Percentiles rank a stretch among this genome's conserved stretches.
These are phyloP conservation scores for Papilio polytes DNA, from an alignment of 1,140 invertebrate species.

Conservation along the genomic window DNA sequence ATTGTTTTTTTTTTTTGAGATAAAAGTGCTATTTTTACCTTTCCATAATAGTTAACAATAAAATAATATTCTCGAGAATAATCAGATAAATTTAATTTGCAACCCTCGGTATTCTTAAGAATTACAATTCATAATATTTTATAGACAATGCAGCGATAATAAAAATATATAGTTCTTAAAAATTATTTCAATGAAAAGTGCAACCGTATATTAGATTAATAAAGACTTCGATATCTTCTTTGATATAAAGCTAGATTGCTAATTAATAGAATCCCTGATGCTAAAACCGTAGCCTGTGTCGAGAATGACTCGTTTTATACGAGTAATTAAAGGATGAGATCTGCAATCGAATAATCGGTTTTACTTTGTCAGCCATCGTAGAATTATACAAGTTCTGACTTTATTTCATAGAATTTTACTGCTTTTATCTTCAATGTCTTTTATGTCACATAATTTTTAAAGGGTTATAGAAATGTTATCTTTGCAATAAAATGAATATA, in stretches of 20 bases:
- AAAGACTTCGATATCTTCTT: not conserved
- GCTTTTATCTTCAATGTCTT: slow-evolving; percentile 12
- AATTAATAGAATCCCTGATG: slow-evolving; percentile 3
- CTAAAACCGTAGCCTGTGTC: not conserved
- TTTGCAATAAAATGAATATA: not conserved
- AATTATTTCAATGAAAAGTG: not conserved
- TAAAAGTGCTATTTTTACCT: too few species aligned
- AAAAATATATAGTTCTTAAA: too few species aligned
- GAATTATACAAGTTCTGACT: slow-evolving; percentile 5
- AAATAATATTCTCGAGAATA: too few species aligned
- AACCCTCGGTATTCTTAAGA: too few species aligned
- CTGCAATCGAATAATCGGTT: slow-evolving; percentile 14
- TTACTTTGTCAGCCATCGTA: slow-evolving; percentile 1
- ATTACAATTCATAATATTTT: too few species aligned
- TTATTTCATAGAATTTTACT: slow-evolving; percentile 8
- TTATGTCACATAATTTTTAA: slow-evolving; percentile 12
- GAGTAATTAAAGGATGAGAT: slow-evolving; percentile 2
- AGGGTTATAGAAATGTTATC: not conserved
- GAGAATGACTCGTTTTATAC: slow-evolving; percentile 14
- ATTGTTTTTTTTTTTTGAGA: too few species aligned
- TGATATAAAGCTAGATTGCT: not conserved
- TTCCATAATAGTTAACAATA: too few species aligned
- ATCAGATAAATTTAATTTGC: too few species aligned
- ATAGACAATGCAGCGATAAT: too few species aligned
- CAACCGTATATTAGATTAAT: not conserved